Evolutionary conservation across 2,888 invertebrate species (phyloP).

Genomic region (Crematogaster levior): DNA sequence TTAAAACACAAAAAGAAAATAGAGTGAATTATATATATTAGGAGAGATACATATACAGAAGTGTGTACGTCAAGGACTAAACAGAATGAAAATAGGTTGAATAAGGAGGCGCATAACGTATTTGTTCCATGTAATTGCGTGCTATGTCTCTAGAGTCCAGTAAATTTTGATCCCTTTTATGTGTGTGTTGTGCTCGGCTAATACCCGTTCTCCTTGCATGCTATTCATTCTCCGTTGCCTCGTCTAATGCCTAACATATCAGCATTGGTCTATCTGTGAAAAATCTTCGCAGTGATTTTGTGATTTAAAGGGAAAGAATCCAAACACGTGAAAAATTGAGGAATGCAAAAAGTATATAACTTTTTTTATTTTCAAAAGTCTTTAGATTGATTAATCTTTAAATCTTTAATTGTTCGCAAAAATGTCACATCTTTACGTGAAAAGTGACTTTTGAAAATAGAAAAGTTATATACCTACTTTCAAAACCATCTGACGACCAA

Average conservation of each 20-base stretch:
- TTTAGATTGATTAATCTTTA: too few species aligned
- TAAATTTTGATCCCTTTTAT: constrained; percentile 62
- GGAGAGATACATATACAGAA: background rate
- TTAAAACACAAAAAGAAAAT: too few species aligned
- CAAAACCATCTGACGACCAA: too few species aligned
- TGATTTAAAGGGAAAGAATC: background rate
- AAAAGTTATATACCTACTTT: too few species aligned
- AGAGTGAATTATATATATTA: background rate
- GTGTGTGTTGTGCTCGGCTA: background rate
- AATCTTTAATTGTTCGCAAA: too few species aligned
- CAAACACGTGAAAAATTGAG: too few species aligned
- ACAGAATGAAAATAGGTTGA: constrained; percentile 19
- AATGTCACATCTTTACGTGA: too few species aligned
- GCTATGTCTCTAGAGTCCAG: constrained; percentile 51
- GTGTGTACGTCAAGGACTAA: background rate
- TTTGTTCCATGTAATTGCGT: constrained; percentile 38
- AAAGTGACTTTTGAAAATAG: too few species aligned
- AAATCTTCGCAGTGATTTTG: background rate
- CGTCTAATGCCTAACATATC: constrained; percentile 8
- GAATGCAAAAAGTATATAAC: too few species aligned
- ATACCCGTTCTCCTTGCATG: constrained; percentile 12
- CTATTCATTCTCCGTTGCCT: constrained; percentile 28
- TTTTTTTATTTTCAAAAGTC: too few species aligned
- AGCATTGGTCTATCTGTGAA: background rate
- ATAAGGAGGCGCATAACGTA: background rate